These are phyloP conservation scores for Mellivora capensis DNA, from an alignment of 2,113 vertebrate species.

Conservation along the genomic window DNA sequence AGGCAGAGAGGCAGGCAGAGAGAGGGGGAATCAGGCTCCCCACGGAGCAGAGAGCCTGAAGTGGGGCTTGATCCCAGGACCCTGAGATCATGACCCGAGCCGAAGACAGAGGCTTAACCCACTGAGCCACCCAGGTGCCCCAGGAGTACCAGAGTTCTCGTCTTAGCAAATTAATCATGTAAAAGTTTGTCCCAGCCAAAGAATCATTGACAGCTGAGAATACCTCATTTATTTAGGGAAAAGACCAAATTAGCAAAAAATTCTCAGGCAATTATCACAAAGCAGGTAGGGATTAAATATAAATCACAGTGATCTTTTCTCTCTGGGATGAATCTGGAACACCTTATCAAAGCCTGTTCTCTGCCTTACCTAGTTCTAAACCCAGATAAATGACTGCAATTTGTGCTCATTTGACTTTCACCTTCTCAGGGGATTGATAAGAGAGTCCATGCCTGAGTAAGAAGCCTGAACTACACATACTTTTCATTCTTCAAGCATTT, in stretches of 20 bases:
- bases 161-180: neutral
- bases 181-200: slow-evolving; percentile 5
- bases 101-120: no score
- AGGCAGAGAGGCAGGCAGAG: no score
- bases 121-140: no score
- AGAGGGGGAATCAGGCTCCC: no score
- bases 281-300: neutral
- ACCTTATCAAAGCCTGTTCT: neutral
- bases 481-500: slow-evolving; percentile 23
- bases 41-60: no score
- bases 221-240: neutral
- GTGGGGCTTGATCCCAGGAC: no score
- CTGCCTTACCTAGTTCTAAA: neutral
- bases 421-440: neutral
- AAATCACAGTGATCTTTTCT: neutral
- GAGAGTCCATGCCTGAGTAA: neutral
- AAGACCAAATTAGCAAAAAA: slow-evolving; percentile 1
- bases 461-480: slow-evolving; percentile 4
- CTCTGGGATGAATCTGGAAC: slow-evolving; percentile 6
- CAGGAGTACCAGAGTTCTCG: neutral
- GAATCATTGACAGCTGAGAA: neutral
- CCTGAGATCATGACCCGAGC: no score
- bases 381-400: slow-evolving; percentile 2
- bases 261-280: neutral
- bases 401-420: neutral